Conservation (phyloP, 2,888 invertebrate genomes). For the Punctoribates punctum region DNA sequence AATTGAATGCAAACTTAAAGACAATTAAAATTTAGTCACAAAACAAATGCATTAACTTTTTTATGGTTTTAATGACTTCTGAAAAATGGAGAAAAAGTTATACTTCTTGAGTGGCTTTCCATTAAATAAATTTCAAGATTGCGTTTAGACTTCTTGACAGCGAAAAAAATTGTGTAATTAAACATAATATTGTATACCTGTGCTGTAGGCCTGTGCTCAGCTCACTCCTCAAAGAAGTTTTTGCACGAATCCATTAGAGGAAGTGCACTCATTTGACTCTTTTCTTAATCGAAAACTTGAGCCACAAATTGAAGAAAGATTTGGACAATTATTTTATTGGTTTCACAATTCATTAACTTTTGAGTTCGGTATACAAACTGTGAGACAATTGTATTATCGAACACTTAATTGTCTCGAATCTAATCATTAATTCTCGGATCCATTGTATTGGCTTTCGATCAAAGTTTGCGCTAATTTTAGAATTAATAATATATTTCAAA, state of each 20-base stretch:
- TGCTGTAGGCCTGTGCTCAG: neutral
- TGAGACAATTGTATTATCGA: neutral
- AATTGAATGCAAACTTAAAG: too few relatives aligned
- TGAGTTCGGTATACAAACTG: neutral
- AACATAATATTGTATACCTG: neutral
- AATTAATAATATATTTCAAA: neutral
- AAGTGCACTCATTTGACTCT: conserved; percentile 8
- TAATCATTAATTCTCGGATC: neutral
- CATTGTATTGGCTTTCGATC: neutral
- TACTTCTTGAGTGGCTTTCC: too few relatives aligned
- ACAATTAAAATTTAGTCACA: neutral
- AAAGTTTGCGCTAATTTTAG: neutral
- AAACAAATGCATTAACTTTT: neutral
- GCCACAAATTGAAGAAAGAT: neutral
- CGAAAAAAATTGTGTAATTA: neutral
- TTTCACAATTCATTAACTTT: conserved; percentile 1
- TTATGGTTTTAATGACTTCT: neutral
- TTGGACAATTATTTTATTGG: neutral
- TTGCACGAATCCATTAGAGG: conserved; percentile 10
- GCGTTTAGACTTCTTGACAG: too few relatives aligned
- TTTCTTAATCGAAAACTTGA: neutral
- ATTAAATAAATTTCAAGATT: too few relatives aligned
- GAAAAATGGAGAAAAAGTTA: too few relatives aligned
- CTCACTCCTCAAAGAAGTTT: neutral
- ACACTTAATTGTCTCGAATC: neutral